These are phyloP conservation scores for Jaculus jaculus DNA, from an alignment of 2,113 vertebrate genomes.

Conservation along the genomic window DNA sequence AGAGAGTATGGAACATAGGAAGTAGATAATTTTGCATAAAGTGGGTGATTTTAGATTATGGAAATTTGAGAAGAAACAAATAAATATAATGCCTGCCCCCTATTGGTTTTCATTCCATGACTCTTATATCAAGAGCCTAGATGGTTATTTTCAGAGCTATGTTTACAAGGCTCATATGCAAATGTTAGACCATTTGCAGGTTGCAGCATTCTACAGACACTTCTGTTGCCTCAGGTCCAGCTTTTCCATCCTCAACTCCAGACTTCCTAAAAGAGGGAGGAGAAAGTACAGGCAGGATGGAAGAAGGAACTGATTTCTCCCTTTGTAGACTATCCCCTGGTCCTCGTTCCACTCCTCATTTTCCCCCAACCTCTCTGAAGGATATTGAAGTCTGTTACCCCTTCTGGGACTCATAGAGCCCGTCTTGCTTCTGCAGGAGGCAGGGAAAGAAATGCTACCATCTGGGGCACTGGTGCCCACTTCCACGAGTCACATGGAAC, in stretches of 20 bases:
- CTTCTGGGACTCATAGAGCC: rapidly evolving
- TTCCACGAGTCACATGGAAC: neutral
- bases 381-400: neutral
- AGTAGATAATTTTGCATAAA: neutral
- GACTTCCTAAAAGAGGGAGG: neutral
- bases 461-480: neutral
- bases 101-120: neutral
- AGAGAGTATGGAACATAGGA: too few species aligned
- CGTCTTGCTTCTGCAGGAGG: neutral
- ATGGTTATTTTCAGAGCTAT: neutral
- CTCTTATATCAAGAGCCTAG: neutral
- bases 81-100: neutral
- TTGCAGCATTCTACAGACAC: too few species aligned
- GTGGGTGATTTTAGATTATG: neutral
- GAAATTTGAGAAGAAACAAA: neutral
- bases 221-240: too few species aligned
- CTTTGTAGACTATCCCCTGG: neutral
- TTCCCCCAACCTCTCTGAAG: neutral
- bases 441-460: neutral
- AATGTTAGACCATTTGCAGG: too few species aligned
- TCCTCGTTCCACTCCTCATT: neutral
- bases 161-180: too few species aligned
- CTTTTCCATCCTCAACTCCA: rapidly evolving
- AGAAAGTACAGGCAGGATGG: too few species aligned
- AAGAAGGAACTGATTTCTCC: rapidly evolving